Base-by-base conservation (phyloP, 2,797 vertebrate species). In the Squalus acanthias region DNA sequence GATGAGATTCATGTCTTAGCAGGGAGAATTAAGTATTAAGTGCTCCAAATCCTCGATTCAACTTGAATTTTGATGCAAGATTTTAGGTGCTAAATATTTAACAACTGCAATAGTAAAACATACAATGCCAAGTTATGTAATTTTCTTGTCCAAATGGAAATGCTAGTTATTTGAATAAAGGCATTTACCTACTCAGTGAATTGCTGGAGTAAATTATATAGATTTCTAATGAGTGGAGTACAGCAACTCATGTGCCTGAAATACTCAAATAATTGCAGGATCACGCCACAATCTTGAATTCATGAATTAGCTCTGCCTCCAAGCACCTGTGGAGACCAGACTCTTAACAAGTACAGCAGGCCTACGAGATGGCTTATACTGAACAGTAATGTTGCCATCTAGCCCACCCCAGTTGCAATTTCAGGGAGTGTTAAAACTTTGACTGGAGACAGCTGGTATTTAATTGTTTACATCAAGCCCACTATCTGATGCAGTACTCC, bases 11-110 rank as follows among this genome's bases (percentile, higher is more conserved):
- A 22, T 5, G 17, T 65, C 79, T 39, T 17, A 39, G 13, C n/a
- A 82, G n/a, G 6, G 33, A 33, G 24, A 0, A 91, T 63, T 2
- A 17, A 91, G 13, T 91, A n/a, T 88, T 17, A 89, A 88, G 53
- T 92, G 29, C 33, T 92, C 60, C 7, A 92, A 63, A 65, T 65
- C 5, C 15, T 89, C 87, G 29, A 53, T 53, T 89, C 87, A 57
- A 89, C 87, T 89, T 57, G 24, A 29, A 57, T 57, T 89, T 89
- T 39, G 33, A 92, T 65, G 33, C 60, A 92, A 65, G 33, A 39
- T 92, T n/a, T 92, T 92, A 92, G 89, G 89, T 92, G 89, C 89
- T 92, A 92, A 92, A 65, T 17, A 67, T 92, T 92, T 82, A 74
- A 92, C 53, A 74, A 92, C 53, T 92, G 33, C 33, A 39, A 92